phyloP scores from a whole-genome alignment of 2,113 vertebrate species.

The Gopherus evgoodei region DNA sequence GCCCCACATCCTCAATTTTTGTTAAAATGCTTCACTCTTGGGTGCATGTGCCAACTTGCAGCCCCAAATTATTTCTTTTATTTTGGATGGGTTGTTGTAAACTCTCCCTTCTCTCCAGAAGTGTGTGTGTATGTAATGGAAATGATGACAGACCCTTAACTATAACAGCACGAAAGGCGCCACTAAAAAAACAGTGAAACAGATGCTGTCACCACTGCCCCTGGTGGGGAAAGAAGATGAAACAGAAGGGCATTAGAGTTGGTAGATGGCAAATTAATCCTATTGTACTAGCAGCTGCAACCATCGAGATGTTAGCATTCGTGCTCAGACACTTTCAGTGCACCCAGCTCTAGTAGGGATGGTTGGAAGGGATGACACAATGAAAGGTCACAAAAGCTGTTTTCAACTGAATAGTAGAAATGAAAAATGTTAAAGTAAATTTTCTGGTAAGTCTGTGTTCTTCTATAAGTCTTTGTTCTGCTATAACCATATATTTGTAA shows the following conservation, averaged over 20 bases:
- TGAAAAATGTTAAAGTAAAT: conserved; percentile 16
- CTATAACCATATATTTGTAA: conserved; percentile 6
- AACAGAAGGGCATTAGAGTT: conserved; percentile 82
- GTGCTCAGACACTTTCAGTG: conserved; percentile 71
- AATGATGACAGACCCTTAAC: conserved; percentile 73
- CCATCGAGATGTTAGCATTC: conserved; percentile 65
- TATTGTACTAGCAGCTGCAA: conserved; percentile 78
- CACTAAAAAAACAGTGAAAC: conserved; percentile 79
- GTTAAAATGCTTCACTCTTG: neutral
- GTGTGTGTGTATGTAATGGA: conserved; percentile 32
- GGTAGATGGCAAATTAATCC: conserved; percentile 79
- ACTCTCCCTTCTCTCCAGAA: conserved; percentile 50
- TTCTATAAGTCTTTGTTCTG: neutral
- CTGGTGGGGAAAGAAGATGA: conserved; percentile 81
- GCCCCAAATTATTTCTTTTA: neutral
- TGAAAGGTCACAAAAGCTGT: conserved; percentile 71
- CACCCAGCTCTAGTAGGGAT: conserved; percentile 55
- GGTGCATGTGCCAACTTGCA: neutral
- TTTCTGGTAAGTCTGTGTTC: conserved; percentile 33
- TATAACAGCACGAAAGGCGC: conserved; percentile 74
- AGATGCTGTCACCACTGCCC: conserved; percentile 83
- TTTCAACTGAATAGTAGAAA: conserved; percentile 60
- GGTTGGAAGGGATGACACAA: conserved; percentile 73
- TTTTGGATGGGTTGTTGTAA: neutral
- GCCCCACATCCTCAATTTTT: neutral